Evolutionary conservation across 2,888 invertebrate species (phyloP).

Genomic region (Rhyacophila evoluta): DNA sequence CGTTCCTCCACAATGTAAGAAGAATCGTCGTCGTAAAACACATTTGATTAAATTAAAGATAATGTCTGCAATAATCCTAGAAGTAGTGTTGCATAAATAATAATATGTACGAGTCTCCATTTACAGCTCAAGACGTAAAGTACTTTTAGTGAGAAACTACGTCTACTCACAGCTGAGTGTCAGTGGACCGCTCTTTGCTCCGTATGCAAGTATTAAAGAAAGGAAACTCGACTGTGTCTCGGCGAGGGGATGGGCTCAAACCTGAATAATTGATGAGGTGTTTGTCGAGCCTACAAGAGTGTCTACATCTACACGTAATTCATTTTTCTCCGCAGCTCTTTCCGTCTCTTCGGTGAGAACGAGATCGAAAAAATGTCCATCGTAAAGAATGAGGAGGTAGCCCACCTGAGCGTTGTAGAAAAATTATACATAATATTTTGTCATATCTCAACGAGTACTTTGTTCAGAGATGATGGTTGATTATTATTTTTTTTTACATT

Average conservation of each 20-base stretch:
- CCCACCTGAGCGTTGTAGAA: too few species aligned
- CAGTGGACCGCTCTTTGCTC: neutral
- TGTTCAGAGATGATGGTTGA: too few species aligned
- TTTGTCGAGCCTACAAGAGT: slow-evolving; percentile 35
- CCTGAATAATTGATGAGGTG: slow-evolving; percentile 41
- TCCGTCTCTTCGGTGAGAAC: neutral
- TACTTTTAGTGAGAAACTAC: neutral
- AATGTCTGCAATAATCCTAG: neutral
- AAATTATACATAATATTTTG: too few species aligned
- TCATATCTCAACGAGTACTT: too few species aligned
- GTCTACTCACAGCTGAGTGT: too few species aligned
- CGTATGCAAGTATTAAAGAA: slow-evolving; percentile 34
- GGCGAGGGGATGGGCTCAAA: neutral
- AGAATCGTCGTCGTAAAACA: too few species aligned
- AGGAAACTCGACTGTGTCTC: neutral
- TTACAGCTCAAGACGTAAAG: neutral
- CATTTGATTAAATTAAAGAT: neutral
- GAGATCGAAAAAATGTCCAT: too few species aligned
- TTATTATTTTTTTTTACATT: too few species aligned
- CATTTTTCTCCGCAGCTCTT: slow-evolving; percentile 32
- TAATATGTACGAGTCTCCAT: neutral
- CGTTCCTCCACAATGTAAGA: too few species aligned
- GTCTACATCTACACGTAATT: slow-evolving; percentile 33
- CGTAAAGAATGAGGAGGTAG: too few species aligned
- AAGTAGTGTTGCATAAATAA: neutral